Conservation (phyloP, 2,113 vertebrate species). For the Rallus limicola region DNA sequence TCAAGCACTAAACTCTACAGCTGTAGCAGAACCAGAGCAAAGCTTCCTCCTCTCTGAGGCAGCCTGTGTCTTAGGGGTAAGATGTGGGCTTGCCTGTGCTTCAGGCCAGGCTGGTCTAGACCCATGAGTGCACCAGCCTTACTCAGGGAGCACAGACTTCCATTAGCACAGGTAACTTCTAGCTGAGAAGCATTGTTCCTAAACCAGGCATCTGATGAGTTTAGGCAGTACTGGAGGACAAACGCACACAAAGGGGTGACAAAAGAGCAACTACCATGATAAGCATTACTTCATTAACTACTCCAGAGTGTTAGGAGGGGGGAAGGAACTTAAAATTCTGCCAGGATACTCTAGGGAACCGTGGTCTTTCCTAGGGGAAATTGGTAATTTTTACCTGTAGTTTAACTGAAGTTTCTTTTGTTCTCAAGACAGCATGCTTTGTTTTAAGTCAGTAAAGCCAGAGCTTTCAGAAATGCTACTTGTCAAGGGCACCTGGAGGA, state of each 20-base stretch:
- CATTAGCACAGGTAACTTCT: neutral
- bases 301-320: neutral
- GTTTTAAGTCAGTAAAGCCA: neutral
- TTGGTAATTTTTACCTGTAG: neutral
- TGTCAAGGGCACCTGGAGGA: neutral
- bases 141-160: neutral
- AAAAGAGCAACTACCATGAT: accelerated
- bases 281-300: neutral
- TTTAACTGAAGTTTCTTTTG: neutral
- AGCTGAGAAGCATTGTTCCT: neutral
- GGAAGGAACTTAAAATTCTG: neutral
- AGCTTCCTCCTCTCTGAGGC: neutral
- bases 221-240: neutral
- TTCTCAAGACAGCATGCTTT: neutral
- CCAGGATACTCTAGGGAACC: neutral
- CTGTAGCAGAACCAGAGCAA: neutral
- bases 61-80: neutral
- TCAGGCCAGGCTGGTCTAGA: neutral
- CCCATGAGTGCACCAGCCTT: accelerated
- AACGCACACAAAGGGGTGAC: neutral
- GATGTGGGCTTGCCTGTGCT: accelerated
- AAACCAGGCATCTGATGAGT: neutral
- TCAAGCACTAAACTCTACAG: neutral
- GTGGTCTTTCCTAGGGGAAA: neutral
- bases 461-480: neutral